Evolutionary conservation across 1,140 invertebrate species (phyloP).

Genomic region (Drosophila burlai): DNA sequence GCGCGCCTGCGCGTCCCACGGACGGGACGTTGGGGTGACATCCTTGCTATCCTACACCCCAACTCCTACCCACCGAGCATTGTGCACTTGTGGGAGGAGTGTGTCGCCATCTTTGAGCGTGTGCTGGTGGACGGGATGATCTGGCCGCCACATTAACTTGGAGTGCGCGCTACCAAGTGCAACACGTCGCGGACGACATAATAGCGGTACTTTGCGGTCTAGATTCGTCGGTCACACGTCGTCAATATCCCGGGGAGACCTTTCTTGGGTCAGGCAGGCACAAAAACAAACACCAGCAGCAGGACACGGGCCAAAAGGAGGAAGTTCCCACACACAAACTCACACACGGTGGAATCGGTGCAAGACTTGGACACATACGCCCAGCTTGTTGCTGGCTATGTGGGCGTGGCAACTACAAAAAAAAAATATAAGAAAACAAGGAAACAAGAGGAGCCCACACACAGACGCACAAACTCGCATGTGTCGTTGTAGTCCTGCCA

Average conservation of each 20-base stretch:
- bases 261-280: slow-evolving; percentile 40
- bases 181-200: slow-evolving; percentile 79
- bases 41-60: slow-evolving; percentile 27
- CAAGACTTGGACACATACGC: slow-evolving; percentile 62
- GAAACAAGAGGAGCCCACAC: slow-evolving; percentile 6
- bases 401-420: slow-evolving; percentile 58
- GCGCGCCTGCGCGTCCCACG: slow-evolving; percentile 68
- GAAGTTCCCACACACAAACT: slow-evolving; percentile 11
- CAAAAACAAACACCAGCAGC: slow-evolving; percentile 27
- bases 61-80: slow-evolving; percentile 1
- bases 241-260: slow-evolving; percentile 50
- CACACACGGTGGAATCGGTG: slow-evolving; percentile 6
- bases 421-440: slow-evolving; percentile 12
- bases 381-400: slow-evolving; percentile 63
- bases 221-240: slow-evolving; percentile 75
- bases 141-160: slow-evolving; percentile 73
- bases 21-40: slow-evolving; percentile 45
- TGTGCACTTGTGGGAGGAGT: slow-evolving; percentile 61
- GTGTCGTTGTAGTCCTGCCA: slow-evolving; percentile 16
- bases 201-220: slow-evolving; percentile 76
- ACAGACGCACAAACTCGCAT: slow-evolving; percentile 27
- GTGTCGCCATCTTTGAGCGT: slow-evolving; percentile 76
- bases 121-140: slow-evolving; percentile 44
- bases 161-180: slow-evolving; percentile 79
- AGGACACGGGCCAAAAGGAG: slow-evolving; percentile 33